Percentiles rank a stretch among this genome's conserved stretches.
Evolutionary conservation across 2,888 invertebrate species (phyloP).

Genomic region (Elysia crispata): DNA sequence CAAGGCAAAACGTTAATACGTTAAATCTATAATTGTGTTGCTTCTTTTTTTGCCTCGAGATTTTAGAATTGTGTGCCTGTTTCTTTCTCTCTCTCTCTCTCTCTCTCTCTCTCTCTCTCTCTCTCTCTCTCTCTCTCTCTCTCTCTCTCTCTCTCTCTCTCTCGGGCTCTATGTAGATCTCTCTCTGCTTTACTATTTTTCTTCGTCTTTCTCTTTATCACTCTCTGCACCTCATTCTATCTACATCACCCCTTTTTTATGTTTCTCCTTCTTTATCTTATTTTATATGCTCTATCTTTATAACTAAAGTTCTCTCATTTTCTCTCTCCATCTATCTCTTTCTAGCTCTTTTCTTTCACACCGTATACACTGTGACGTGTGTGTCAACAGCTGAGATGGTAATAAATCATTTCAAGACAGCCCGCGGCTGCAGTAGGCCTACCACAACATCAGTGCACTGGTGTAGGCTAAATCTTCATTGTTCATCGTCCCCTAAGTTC

Average conservation of each 20-base stretch:
- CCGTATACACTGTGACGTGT: neutral
- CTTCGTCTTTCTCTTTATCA: slow-evolving; percentile 10
- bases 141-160: neutral
- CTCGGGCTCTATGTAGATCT: neutral
- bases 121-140: neutral
- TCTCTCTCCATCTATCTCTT: slow-evolving; percentile 16
- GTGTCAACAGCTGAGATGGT: neutral
- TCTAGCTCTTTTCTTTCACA: neutral
- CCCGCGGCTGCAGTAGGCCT: no score
- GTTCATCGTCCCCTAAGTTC: no score
- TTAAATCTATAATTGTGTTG: no score
- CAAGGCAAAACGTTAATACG: no score
- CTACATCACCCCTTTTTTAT: slow-evolving; percentile 3
- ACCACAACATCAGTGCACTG: no score
- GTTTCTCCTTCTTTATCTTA: slow-evolving; percentile 5
- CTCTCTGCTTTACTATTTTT: neutral
- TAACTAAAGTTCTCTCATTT: slow-evolving; percentile 5
- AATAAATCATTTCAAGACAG: no score
- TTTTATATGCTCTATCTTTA: no score
- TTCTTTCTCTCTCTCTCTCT: neutral
- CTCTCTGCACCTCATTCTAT: slow-evolving; percentile 15
- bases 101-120: neutral
- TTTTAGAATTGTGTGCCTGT: no score
- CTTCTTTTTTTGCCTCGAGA: no score
- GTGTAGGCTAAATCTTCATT: no score